Conservation (phyloP, 2,113 vertebrate genomes). For the Crotophaga sulcirostris region DNA sequence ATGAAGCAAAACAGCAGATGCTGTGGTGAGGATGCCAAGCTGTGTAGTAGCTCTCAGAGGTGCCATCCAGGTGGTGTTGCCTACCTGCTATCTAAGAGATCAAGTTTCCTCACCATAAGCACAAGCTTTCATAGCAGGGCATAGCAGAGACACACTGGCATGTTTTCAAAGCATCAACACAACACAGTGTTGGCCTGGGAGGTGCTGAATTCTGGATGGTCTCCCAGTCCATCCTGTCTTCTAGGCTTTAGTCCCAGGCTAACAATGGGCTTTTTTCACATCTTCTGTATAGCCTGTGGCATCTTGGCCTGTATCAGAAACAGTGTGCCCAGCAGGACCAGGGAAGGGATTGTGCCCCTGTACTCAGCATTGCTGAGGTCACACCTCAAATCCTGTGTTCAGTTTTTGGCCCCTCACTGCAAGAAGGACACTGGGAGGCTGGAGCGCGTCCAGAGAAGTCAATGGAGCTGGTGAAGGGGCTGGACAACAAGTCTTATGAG, state of each 20-base stretch:
- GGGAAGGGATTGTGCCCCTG: too few relatives aligned
- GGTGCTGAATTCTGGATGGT: not conserved
- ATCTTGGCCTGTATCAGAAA: too few relatives aligned
- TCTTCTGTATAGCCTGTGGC: not conserved
- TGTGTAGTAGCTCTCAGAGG: not conserved
- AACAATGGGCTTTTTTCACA: not conserved
- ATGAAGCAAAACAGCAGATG: not conserved
- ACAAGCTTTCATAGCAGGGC: not conserved
- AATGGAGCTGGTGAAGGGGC: too few relatives aligned
- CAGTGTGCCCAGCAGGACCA: too few relatives aligned
- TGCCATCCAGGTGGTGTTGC: not conserved
- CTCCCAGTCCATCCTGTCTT: not conserved
- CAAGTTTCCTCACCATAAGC: not conserved
- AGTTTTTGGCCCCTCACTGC: too few relatives aligned
- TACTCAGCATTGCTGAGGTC: too few relatives aligned
- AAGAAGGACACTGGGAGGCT: too few relatives aligned
- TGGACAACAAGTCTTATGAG: too few relatives aligned
- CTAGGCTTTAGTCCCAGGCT: not conserved
- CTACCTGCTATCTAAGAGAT: not conserved
- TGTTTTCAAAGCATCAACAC: not conserved
- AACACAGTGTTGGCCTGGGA: not conserved
- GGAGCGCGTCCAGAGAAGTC: too few relatives aligned
- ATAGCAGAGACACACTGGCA: fast-evolving
- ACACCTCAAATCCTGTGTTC: too few relatives aligned
- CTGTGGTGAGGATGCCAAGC: not conserved